A percentile compares a stretch with the other conserved stretches of the same genome.
phyloP scores from a whole-genome alignment of 2,113 vertebrate genomes.

The Sprattus sprattus region DNA sequence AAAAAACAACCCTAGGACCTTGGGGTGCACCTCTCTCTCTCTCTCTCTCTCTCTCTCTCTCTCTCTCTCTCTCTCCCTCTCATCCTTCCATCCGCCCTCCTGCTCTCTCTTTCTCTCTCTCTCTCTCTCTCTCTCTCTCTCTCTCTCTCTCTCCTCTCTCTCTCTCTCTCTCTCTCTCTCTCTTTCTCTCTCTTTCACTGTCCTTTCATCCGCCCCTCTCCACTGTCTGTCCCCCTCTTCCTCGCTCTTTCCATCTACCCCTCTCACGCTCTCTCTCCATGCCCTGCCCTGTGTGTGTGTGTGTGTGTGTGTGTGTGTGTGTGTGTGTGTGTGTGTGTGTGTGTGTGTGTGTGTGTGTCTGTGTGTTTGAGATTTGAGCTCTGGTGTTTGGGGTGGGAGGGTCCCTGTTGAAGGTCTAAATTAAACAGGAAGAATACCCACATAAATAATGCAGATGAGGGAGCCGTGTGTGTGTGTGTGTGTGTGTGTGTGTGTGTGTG shows the following conservation, averaged over 20 bases:
- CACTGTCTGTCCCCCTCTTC: constrained; percentile 42
- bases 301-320: too few relatives aligned
- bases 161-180: neutral
- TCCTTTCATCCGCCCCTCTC: constrained; percentile 44
- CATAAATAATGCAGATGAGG: neutral
- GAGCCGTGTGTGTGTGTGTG: constrained; percentile 14
- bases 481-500: neutral
- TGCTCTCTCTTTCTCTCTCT: neutral
- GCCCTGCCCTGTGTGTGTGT: neutral
- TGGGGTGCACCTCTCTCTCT: neutral
- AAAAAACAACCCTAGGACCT: too few relatives aligned
- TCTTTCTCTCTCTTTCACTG: neutral
- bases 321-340: too few relatives aligned
- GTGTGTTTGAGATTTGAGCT: too few relatives aligned
- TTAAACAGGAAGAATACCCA: constrained; percentile 8
- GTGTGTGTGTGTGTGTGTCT: too few relatives aligned
- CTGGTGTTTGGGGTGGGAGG: too few relatives aligned
- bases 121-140: constrained; percentile 28
- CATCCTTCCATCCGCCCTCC: neutral
- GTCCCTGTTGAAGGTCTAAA: neutral
- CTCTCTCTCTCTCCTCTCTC: neutral
- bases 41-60: neutral
- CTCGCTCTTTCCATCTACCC: neutral
- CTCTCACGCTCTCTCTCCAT: neutral
- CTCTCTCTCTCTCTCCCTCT: neutral